phyloP scores from a whole-genome alignment of 2,113 vertebrate species.

The Eulacestoma nigropectus region DNA sequence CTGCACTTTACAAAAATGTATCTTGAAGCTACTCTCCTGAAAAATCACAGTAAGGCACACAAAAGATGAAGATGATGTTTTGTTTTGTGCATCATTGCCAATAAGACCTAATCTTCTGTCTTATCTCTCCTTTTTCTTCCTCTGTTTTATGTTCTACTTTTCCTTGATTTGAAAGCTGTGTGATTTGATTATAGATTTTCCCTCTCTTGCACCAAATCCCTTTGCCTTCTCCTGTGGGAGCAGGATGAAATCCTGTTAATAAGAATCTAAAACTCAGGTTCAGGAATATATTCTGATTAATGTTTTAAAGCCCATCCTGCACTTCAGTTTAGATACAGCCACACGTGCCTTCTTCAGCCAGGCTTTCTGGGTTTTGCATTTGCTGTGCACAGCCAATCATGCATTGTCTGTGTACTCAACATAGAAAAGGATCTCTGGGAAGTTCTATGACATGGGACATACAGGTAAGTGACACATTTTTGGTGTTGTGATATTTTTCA shows the following conservation, averaged over 20 bases:
- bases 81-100: not conserved
- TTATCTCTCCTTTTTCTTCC: not conserved
- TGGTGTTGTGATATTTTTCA: not conserved
- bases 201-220: not conserved
- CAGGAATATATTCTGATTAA: not conserved
- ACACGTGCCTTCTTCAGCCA: not conserved
- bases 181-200: not conserved
- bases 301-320: not conserved
- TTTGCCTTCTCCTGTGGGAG: not conserved
- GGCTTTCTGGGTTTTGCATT: not conserved
- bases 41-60: not conserved
- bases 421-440: not conserved
- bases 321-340: not conserved
- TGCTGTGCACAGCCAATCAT: not conserved
- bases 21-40: not conserved
- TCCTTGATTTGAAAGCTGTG: not conserved
- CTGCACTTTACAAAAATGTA: not conserved
- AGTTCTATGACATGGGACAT: not conserved
- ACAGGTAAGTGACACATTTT: not conserved
- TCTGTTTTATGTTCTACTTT: not conserved
- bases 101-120: not conserved
- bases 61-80: not conserved
- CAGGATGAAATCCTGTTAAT: not conserved
- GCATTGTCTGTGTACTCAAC: not conserved
- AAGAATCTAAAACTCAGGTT: not conserved